Evolutionary conservation across 2,113 vertebrate species (phyloP).

Genomic region (Aptenodytes patagonicus): DNA sequence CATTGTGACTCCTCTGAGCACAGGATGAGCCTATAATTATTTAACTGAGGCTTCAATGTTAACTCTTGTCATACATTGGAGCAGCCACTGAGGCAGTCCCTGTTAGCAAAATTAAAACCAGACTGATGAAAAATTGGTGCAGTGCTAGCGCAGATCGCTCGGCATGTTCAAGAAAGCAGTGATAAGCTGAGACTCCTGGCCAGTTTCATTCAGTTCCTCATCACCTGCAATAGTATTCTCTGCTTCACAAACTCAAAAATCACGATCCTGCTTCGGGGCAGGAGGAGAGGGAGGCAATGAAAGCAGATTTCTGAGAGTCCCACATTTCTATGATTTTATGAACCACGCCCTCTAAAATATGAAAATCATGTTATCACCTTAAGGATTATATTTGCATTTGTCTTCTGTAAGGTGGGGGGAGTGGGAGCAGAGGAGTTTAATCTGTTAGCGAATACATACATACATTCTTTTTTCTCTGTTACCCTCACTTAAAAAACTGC

Average conservation of each 20-base stretch:
- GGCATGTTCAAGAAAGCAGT: background rate
- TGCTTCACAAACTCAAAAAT: background rate
- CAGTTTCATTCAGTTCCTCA: background rate
- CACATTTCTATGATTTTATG: background rate
- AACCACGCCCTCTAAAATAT: background rate
- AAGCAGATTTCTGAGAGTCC: background rate
- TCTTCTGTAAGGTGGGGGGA: background rate
- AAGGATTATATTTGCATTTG: background rate
- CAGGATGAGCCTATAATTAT: background rate
- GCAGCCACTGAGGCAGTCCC: background rate
- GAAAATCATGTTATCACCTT: background rate
- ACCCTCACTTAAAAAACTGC: background rate
- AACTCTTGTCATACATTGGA: background rate
- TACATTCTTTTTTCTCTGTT: background rate
- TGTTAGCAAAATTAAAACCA: background rate
- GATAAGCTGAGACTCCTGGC: background rate
- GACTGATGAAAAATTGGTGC: no score
- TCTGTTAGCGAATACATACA: background rate
- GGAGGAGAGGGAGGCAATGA: background rate
- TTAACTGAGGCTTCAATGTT: background rate
- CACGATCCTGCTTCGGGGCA: background rate
- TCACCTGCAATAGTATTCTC: background rate
- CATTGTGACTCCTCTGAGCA: constrained; percentile 38
- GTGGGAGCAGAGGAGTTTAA: background rate
- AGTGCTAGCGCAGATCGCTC: background rate